Evolutionary conservation across 2,888 invertebrate genomes (phyloP).

Genomic region (Drosophila macrothrix): DNA sequence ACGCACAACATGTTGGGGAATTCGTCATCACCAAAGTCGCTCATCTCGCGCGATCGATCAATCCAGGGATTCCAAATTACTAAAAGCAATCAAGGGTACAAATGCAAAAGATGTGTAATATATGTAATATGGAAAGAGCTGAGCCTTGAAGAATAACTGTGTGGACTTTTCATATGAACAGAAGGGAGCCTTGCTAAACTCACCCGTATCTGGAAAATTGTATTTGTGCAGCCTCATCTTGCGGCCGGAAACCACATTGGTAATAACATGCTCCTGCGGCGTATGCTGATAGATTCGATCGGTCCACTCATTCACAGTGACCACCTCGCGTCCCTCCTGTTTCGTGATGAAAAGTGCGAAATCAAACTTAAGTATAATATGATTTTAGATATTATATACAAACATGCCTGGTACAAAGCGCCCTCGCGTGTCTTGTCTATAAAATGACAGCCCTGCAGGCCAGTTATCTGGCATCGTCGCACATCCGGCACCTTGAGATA

Average conservation of each 20-base stretch:
- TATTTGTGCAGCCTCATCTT: conserved; percentile 97
- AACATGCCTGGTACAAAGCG: conserved; percentile 89
- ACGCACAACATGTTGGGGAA: conserved; percentile 98
- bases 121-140: neutral
- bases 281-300: conserved; percentile 97
- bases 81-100: conserved; percentile 42
- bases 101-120: neutral
- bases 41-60: conserved; percentile 95
- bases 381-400: neutral
- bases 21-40: conserved; percentile 98
- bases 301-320: conserved; percentile 96
- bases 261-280: conserved; percentile 96
- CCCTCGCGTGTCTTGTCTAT: conserved; percentile 96
- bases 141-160: neutral
- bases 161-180: neutral
- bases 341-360: neutral
- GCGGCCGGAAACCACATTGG: conserved; percentile 95
- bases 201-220: conserved; percentile 97
- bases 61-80: conserved; percentile 99
- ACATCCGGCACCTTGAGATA: conserved; percentile 98
- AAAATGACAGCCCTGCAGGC: conserved; percentile 95
- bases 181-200: conserved; percentile 25
- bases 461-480: conserved; percentile 95
- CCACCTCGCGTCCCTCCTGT: conserved; percentile 93
- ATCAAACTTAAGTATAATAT: neutral